Percentiles rank a stretch among this genome's conserved stretches.
These are phyloP conservation scores for Drosophila setosimentum DNA, from an alignment of 2,888 invertebrate species.

Conservation along the genomic window DNA sequence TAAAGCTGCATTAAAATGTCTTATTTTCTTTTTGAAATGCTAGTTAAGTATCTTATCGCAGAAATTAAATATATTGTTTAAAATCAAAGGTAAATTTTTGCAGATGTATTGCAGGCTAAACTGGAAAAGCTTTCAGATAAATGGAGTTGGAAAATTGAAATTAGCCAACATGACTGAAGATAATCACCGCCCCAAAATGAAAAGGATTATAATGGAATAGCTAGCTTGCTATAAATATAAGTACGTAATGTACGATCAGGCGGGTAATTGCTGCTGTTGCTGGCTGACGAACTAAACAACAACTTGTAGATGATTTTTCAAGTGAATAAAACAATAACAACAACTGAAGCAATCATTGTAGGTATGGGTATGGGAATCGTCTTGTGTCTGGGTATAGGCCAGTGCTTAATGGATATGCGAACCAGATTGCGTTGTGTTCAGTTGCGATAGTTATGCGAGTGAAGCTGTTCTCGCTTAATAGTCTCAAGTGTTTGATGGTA, in stretches of 20 bases:
- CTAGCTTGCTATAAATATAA: background rate
- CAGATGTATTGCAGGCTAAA: too few species aligned
- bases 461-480: slow-evolving; percentile 69
- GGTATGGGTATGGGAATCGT: background rate
- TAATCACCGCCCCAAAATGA: slow-evolving; percentile 47
- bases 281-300: slow-evolving; percentile 49
- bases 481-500: slow-evolving; percentile 80
- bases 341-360: slow-evolving; percentile 6
- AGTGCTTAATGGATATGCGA: slow-evolving; percentile 50
- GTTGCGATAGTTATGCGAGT: slow-evolving; percentile 24
- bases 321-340: slow-evolving; percentile 35
- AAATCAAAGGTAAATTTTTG: background rate
- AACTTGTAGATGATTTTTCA: slow-evolving; percentile 60
- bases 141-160: slow-evolving; percentile 64
- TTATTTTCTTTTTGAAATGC: background rate
- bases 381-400: slow-evolving; percentile 1
- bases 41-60: too few species aligned
- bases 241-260: slow-evolving; percentile 30
- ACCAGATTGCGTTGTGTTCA: slow-evolving; percentile 30
- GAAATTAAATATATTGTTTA: background rate
- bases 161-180: slow-evolving; percentile 41
- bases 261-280: slow-evolving; percentile 49
- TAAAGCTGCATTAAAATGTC: background rate
- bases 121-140: slow-evolving; percentile 6
- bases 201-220: slow-evolving; percentile 26